Conservation (phyloP, 1,140 invertebrate genomes). For the Odontomachus brunneus region DNA sequence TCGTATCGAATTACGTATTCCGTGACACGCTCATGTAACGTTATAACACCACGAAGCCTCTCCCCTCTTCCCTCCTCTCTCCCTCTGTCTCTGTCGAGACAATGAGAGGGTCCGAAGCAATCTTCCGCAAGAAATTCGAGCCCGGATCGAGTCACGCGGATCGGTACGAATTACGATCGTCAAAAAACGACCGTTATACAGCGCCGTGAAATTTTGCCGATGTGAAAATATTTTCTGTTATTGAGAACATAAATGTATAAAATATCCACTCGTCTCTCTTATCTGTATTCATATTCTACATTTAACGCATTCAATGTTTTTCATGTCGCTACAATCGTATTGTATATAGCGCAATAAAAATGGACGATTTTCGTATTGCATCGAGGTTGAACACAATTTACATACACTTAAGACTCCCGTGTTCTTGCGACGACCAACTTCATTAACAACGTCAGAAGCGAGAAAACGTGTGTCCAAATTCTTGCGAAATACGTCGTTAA, state of each 20-base stretch:
- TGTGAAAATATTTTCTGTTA: conserved; percentile 22
- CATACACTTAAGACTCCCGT: no score
- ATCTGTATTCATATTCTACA: neutral
- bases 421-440: no score
- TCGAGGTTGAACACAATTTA: neutral
- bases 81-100: conserved; percentile 65
- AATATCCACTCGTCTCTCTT: neutral
- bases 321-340: neutral
- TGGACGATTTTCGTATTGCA: neutral
- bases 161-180: conserved; percentile 49
- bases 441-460: no score
- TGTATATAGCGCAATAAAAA: neutral
- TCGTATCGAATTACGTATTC: conserved; percentile 76
- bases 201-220: neutral
- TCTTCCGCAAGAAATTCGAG: conserved; percentile 74
- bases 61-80: no score
- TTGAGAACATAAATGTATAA: neutral
- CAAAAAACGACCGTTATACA: conserved; percentile 30
- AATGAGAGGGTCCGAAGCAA: conserved; percentile 68
- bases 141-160: conserved; percentile 35
- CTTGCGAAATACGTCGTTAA: no score
- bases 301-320: conserved; percentile 23
- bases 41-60: conserved; percentile 48
- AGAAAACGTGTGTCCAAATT: no score
- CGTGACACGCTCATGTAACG: conserved; percentile 60